Evolutionary conservation across 37 sponge, comb jelly and placozoan genomes (phyloP), one percentile per base, ranked within the genome.

Genomic region (Mnemiopsis leidyi): DNA sequence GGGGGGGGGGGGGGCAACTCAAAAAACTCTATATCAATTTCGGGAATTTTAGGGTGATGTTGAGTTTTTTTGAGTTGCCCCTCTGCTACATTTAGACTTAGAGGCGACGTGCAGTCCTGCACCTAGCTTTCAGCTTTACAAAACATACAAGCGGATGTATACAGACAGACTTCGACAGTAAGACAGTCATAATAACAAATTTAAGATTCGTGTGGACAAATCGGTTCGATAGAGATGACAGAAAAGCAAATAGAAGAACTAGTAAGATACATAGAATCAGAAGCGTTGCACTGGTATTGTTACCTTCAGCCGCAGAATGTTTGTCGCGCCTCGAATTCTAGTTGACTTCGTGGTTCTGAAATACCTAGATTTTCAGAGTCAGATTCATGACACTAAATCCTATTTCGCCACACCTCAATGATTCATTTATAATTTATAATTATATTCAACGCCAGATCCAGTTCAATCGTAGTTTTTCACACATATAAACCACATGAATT

Each of bases 281-380:
- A 29, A 28, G 20, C 5, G 30, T 71, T 29, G 30, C 25, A 2
- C 7, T 71, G 3, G 5, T 71, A 71, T 79, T 36, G 26, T 3
- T 33, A 85, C 90, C 90, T 85, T 85, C 0, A 85, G 90, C 24
- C 90, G 90, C 7, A 85, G 40, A 61, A 85, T 40, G 48, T 85
- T 85, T 26, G 90, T 85, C 3, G 90, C 90, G 13, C 90, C 90
- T 85, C 90, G 38, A 25, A 85, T 40, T 37, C 90, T 38, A 25
- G 61, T 85, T 13, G 90, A 85, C 90, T 40, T 85, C 29, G 90
- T 85, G 29, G 90, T 85, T 37, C 90, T 85, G 90, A 20, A 39
- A 85, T 40, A 85, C 61, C 61, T 48, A 48, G 13, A 18, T 48
- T 48, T 18, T 48, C 61, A 48, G 61, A 13, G 61, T 48, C 61